A percentile compares a stretch with the other conserved stretches of the same genome.
These are phyloP conservation scores for Fragum sueziense DNA, from an alignment of 2,888 invertebrate species.

Conservation along the genomic window DNA sequence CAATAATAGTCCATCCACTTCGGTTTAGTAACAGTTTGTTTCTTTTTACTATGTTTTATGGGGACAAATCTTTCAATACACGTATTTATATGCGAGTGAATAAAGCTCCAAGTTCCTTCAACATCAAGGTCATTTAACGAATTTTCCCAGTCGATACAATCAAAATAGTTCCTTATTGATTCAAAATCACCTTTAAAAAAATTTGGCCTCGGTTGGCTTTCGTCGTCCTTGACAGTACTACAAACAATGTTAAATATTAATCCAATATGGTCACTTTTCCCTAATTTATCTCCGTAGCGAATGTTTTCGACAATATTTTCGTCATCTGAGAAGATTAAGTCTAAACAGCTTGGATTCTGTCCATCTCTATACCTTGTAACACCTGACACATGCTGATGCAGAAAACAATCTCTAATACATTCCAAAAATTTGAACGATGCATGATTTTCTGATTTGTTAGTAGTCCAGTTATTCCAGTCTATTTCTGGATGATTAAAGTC, in stretches of 20 bases:
- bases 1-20: constrained; percentile 28
- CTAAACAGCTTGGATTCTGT: background rate
- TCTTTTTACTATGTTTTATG: background rate
- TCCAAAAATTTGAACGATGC: too few species aligned
- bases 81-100: background rate
- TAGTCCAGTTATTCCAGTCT: too few species aligned
- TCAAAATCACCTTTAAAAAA: background rate
- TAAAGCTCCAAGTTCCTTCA: background rate
- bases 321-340: background rate
- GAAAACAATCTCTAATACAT: background rate
- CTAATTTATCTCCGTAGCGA: background rate
- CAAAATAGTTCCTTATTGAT: background rate
- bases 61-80: background rate
- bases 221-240: background rate
- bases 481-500: too few species aligned
- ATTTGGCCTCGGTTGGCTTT: background rate
- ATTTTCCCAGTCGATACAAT: too few species aligned
- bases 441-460: too few species aligned
- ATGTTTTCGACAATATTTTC: background rate
- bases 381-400: background rate
- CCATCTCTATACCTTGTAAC: background rate
- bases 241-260: background rate
- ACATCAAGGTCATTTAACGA: background rate
- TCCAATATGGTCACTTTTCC: background rate
- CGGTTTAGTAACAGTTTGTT: background rate